Percentiles rank a stretch among this genome's conserved stretches.
These are phyloP conservation scores for Volucella zonaria DNA, from an alignment of 2,888 invertebrate species.

Conservation along the genomic window DNA sequence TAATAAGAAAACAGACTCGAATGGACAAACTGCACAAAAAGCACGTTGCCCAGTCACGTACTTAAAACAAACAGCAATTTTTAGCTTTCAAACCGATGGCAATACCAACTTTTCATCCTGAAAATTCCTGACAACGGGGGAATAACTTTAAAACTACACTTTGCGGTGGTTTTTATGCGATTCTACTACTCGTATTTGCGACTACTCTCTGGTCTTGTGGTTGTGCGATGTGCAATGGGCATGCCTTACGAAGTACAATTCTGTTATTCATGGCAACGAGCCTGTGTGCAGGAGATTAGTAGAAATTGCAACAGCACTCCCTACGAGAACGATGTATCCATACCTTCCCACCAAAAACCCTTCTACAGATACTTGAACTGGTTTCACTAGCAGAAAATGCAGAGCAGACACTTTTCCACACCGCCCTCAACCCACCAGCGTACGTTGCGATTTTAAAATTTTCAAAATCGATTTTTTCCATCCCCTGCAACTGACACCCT, in stretches of 20 bases:
- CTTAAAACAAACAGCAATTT: too few relatives aligned
- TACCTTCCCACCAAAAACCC: constrained; percentile 12
- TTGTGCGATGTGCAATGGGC: constrained; percentile 13
- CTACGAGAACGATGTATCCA: neutral
- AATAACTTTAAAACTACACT: constrained; percentile 42
- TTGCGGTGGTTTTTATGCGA: neutral
- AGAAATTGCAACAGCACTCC: constrained; percentile 60
- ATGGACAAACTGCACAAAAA: too few relatives aligned
- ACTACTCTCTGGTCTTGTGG: constrained; percentile 10
- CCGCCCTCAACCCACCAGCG: neutral
- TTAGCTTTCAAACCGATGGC: neutral
- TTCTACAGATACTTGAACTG: constrained; percentile 5
- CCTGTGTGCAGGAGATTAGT: constrained; percentile 57
- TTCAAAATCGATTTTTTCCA: constrained; percentile 50
- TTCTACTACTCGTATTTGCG: constrained; percentile 10
- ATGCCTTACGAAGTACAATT: constrained; percentile 61
- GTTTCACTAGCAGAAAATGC: neutral
- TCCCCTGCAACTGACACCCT: neutral
- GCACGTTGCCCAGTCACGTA: too few relatives aligned
- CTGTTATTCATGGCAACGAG: constrained; percentile 62
- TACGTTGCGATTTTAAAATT: constrained; percentile 25
- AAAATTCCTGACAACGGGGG: neutral
- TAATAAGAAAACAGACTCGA: too few relatives aligned
- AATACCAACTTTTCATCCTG: neutral
- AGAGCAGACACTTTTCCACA: constrained; percentile 28